A percentile compares a stretch with the other conserved stretches of the same genome.
phyloP scores from a whole-genome alignment of 2,888 invertebrate genomes.

The Latrodectus hesperus region DNA sequence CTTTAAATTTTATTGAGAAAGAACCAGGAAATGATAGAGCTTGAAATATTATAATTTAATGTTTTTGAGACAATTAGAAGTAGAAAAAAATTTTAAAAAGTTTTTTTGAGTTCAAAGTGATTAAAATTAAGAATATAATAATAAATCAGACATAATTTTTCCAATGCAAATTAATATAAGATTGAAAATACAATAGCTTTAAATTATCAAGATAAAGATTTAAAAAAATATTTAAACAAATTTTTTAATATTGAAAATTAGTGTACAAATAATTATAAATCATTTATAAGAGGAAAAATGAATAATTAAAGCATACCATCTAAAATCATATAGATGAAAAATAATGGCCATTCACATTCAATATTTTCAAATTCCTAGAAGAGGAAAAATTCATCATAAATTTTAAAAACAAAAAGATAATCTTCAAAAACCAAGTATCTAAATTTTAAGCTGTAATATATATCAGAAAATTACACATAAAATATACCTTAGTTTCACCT shows the following conservation, averaged over 20 bases:
- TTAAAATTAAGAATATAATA: no score
- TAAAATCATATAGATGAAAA: conserved; percentile 95
- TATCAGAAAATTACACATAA: background rate
- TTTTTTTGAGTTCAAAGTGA: no score
- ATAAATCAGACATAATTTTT: no score
- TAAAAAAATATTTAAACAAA: background rate
- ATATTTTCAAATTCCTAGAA: conserved; percentile 90
- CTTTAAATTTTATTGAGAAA: no score
- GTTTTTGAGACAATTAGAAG: no score
- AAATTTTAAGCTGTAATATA: background rate
- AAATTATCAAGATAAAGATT: background rate
- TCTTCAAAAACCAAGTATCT: background rate
- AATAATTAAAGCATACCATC: conserved; percentile 85
- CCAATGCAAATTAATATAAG: no score
- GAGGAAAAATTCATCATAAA: background rate
- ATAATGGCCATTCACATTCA: conserved; percentile 98
- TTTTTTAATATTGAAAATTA: background rate
- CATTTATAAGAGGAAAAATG: background rate
- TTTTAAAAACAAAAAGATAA: background rate
- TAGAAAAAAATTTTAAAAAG: no score
- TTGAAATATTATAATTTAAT: no score
- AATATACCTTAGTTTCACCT: conserved; percentile 69
- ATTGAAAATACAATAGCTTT: background rate
- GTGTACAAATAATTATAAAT: background rate
- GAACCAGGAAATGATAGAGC: no score